These are phyloP conservation scores for Onychomys leucogaster DNA, from an alignment of 2,797 vertebrate species.

Conservation along the genomic window DNA sequence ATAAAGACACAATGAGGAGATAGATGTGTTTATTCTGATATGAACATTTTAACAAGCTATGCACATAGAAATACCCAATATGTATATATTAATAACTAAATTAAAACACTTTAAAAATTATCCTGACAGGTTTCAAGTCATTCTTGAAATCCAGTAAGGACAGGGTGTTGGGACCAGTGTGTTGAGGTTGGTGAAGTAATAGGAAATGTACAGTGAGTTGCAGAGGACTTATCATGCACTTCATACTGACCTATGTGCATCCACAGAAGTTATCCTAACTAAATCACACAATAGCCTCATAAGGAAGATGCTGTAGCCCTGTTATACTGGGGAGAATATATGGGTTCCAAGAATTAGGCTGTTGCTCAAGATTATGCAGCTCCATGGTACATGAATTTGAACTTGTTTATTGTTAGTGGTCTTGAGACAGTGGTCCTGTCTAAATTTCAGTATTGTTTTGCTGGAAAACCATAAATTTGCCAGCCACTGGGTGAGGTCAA, in stretches of 20 bases:
- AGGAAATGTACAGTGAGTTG: background rate
- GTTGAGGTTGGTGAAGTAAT: background rate
- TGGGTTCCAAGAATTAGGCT: background rate
- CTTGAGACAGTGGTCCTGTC: background rate
- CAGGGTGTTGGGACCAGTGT: background rate
- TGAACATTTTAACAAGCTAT: background rate
- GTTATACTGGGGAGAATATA: background rate
- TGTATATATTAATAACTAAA: background rate
- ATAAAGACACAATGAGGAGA: background rate
- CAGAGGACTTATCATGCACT: background rate
- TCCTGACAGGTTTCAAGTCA: background rate
- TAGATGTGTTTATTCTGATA: background rate
- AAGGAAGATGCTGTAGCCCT: background rate
- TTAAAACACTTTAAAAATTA: background rate
- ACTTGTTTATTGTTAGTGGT: background rate
- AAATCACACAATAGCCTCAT: background rate
- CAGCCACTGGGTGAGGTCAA: background rate
- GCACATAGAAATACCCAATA: background rate
- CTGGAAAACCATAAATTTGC: background rate
- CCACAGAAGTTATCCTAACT: background rate
- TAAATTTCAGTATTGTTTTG: constrained; percentile 35
- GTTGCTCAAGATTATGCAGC: background rate
- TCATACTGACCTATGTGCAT: background rate
- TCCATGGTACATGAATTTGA: background rate
- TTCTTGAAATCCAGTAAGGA: background rate